Evolutionary conservation across 2,113 vertebrate genomes (phyloP).

Genomic region (Clarias macrocephalus): DNA sequence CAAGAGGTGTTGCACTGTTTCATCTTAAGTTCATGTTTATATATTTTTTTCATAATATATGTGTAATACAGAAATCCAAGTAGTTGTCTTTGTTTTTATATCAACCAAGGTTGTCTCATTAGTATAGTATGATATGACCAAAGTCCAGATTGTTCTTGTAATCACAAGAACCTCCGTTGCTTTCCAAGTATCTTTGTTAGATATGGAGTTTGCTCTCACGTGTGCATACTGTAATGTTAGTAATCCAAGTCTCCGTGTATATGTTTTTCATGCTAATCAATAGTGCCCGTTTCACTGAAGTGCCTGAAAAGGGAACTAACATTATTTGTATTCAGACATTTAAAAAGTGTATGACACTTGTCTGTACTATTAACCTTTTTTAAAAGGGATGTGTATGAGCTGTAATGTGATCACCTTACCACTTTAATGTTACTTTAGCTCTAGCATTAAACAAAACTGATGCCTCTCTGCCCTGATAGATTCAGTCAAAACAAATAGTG

Average conservation of each 20-base stretch:
- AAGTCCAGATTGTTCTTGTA: not conserved
- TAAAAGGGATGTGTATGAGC: not conserved
- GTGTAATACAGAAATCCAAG: constrained; percentile 24
- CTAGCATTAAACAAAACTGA: not conserved
- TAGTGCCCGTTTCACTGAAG: not conserved
- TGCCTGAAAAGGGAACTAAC: not conserved
- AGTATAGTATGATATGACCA: not conserved
- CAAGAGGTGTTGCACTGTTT: not conserved
- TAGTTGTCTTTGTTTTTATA: not conserved
- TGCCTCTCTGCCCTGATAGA: not conserved
- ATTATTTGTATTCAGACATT: not conserved
- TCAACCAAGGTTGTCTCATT: not conserved
- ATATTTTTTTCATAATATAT: not conserved
- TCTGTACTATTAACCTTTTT: not conserved
- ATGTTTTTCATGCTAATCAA: not conserved
- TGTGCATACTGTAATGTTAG: not conserved
- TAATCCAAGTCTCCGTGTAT: not conserved
- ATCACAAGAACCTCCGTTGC: not conserved
- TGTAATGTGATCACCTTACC: not conserved
- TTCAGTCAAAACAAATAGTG: not conserved
- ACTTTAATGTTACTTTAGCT: not conserved
- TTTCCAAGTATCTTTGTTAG: not conserved
- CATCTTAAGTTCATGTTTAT: not conserved
- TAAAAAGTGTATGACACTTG: not conserved
- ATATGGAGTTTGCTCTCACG: not conserved